Base-by-base conservation (phyloP, 2,888 invertebrate genomes). In the Platypus cylindrus region DNA sequence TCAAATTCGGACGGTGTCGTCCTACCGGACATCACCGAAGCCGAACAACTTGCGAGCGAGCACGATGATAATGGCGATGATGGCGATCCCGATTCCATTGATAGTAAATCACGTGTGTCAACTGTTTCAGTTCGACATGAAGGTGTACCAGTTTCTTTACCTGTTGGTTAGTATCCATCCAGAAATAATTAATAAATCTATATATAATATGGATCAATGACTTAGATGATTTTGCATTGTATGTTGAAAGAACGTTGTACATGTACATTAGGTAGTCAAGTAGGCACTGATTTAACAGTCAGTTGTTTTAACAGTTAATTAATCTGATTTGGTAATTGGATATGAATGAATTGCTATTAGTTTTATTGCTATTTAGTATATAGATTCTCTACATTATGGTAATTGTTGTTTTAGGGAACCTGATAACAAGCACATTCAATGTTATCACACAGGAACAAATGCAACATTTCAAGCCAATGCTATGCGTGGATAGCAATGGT, bases 401-500 rank as follows among this genome's bases (percentile, higher is more conserved):
- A n/a, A n/a, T n/a, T n/a, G n/a, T n/a, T n/a, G n/a, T n/a, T n/a
- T n/a, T 24, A 41, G 41, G 82, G 32, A 81, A 83, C 14, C 73
- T 86, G 54, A 80, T 86, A 55, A 71, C 81, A 34, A 78, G 82
- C 45, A 77, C 85, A 26, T 85, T 82, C 63, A 86, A 85, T 67
- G 84, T 85, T 54, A 84, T 86, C 60, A 81, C 84, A 17, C 76
- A 80, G 20, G 85, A 86, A 52, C 83, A 85, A 56, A 60, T 86
- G 54, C 81, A 82, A 52, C 78, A 84, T 58, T 81, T 84, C 55
- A 83, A 85, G 57, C 83, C 83, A 47, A 80, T 85, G 73, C 60
- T 86, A 55, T 86, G 85, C 56, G 83, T 85, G 43, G 85, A 85
- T 55, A 84, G 83, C 59, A 85, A 84, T 59, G 82, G 82, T 20